phyloP scores from a whole-genome alignment of 1,140 invertebrate genomes.

The Drosophila subpulchrella region DNA sequence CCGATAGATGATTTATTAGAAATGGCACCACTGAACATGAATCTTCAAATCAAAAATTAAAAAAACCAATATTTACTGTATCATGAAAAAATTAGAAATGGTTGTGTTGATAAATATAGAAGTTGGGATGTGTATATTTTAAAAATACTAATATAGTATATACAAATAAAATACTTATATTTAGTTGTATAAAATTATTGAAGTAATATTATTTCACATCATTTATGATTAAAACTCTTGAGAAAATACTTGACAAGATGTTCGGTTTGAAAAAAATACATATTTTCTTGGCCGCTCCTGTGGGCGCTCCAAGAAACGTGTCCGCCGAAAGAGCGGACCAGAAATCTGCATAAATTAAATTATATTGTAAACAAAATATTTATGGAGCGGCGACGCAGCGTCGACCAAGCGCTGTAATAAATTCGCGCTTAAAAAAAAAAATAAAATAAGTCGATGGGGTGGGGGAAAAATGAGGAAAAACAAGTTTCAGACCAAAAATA shows the following conservation, averaged over 20 bases:
- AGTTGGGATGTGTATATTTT: too few species aligned
- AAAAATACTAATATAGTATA: too few species aligned
- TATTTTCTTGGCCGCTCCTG: slow-evolving; percentile 5
- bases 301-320: slow-evolving; percentile 13
- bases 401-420: slow-evolving; percentile 70
- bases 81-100: too few species aligned
- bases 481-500: slow-evolving; percentile 67
- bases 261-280: neutral
- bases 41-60: neutral
- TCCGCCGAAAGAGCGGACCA: slow-evolving; percentile 55
- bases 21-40: neutral
- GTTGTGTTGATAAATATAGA: too few species aligned
- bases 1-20: neutral
- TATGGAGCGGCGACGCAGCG: slow-evolving; percentile 57
- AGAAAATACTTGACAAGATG: too few species aligned
- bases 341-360: slow-evolving; percentile 80
- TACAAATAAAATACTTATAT: too few species aligned
- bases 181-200: too few species aligned
- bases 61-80: neutral
- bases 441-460: slow-evolving; percentile 14
- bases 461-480: slow-evolving; percentile 49
- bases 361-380: slow-evolving; percentile 83
- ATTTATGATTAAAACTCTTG: too few species aligned
- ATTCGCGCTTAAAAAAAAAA: slow-evolving; percentile 73
- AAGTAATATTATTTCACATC: too few species aligned